phyloP scores from a whole-genome alignment of 2,113 vertebrate species.

The Procavia capensis region DNA sequence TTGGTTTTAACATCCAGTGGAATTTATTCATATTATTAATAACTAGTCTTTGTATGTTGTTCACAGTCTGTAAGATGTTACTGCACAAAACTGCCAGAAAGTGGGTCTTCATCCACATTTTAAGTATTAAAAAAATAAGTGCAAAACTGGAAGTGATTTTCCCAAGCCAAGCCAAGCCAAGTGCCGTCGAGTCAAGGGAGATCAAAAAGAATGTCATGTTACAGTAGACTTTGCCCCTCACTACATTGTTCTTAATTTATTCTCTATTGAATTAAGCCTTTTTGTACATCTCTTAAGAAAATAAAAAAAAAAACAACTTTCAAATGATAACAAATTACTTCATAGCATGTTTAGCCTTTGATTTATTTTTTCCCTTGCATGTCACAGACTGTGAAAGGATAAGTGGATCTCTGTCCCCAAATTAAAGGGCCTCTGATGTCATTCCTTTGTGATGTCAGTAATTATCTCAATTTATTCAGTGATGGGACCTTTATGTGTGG shows the following conservation, averaged over 20 bases:
- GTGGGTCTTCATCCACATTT: neutral
- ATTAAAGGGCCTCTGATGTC: neutral
- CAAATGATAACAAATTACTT: slow-evolving; percentile 45
- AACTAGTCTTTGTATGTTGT: neutral
- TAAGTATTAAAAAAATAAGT: neutral
- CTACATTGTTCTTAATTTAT: neutral
- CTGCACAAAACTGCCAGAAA: neutral
- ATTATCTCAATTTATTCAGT: neutral
- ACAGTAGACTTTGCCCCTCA: neutral
- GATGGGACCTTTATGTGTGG: neutral
- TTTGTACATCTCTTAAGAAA: slow-evolving; percentile 31
- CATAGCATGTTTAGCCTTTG: neutral
- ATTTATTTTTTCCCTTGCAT: neutral
- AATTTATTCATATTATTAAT: slow-evolving; percentile 23
- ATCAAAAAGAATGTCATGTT: neutral
- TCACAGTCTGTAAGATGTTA: neutral
- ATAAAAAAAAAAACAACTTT: neutral
- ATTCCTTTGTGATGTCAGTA: slow-evolving; percentile 7
- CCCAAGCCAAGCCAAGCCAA: no score
- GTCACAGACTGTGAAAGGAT: neutral
- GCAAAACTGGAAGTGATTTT: neutral
- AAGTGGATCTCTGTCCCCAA: neutral
- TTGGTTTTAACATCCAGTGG: neutral
- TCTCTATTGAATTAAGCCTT: neutral
- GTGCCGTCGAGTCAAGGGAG: no score